Evolutionary conservation across 2,888 invertebrate species (phyloP), one percentile per base, ranked within the genome.

Genomic region (Tenodera sinensis): DNA sequence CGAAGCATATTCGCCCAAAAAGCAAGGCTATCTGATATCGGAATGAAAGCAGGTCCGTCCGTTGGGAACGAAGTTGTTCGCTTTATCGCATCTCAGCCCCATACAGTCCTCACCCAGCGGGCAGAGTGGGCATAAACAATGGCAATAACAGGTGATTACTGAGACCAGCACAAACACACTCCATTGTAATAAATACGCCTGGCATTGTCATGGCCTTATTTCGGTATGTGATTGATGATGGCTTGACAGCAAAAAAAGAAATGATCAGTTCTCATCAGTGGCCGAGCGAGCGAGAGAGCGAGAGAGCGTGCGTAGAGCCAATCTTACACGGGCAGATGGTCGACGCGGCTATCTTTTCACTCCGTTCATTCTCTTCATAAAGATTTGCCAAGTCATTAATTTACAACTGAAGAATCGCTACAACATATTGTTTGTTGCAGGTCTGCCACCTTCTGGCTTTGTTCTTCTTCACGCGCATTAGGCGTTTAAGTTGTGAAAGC

Each of bases 331-430:
- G 54, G 54, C 54, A 71, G 54, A 71, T 71, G 54, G 54, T 71
- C 54, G 54, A 71, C 54, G 54, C 54, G 54, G 54, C 25, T 71
- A 71, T 71, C 20, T 71, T 71, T 71, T 71, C 54, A 30, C 83
- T 83, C 88, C 20, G 84, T 28, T 54, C 84, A 83, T 88, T 84
- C 89, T 83, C 84, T 86, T 34, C 88, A 90, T 86, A 86, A 87
- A 89, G 89, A 90, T 89, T 90, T 90, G 90, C 90, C 84, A 89
- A 89, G 90, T 90, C 90, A 90, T 90, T 90, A 90, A 90, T 90
- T 89, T 84, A 89, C 42, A 47, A 83, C 83, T 47, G 89, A 83
- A 87, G 27, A 71, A 71, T 71, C 54, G 25, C 54, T 3, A 71
- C 20, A 25, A 25, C 54, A 71, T 71, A 71, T 71, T 71, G 54